A percentile compares a stretch with the other conserved stretches of the same genome.
These are phyloP conservation scores for Ips typographus DNA, from an alignment of 1,140 invertebrate genomes.

Conservation along the genomic window DNA sequence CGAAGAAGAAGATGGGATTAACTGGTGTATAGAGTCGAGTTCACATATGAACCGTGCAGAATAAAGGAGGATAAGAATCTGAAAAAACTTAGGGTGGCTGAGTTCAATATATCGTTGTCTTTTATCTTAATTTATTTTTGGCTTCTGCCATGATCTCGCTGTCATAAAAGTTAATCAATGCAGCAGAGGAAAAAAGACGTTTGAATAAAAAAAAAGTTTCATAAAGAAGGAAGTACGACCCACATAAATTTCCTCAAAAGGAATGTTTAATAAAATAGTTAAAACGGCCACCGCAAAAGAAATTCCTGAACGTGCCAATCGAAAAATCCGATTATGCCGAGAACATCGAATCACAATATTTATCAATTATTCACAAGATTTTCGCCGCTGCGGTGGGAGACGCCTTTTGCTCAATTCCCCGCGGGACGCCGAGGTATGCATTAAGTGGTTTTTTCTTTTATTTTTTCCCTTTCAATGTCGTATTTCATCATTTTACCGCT, in stretches of 20 bases:
- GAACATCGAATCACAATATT: constrained; percentile 34
- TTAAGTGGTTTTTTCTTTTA: constrained; percentile 32
- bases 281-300: neutral
- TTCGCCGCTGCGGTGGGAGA: constrained; percentile 24
- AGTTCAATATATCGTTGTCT: constrained; percentile 23
- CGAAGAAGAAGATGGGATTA: constrained; percentile 22
- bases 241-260: too few relatives aligned
- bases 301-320: constrained; percentile 3
- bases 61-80: constrained; percentile 25
- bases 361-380: constrained; percentile 36
- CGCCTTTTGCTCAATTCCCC: constrained; percentile 24
- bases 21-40: constrained; percentile 25
- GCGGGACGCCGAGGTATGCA: constrained; percentile 31
- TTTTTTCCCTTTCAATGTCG: constrained; percentile 23
- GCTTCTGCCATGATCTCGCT: constrained; percentile 28
- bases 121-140: constrained; percentile 35
- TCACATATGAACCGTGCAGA: constrained; percentile 31
- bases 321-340: constrained; percentile 6
- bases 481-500: constrained; percentile 22
- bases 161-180: constrained; percentile 30
- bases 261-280: too few relatives aligned
- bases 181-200: constrained; percentile 1
- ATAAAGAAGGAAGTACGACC: too few relatives aligned
- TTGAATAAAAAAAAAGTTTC: constrained; percentile 7
- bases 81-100: constrained; percentile 31